These are phyloP conservation scores for Eptesicus fuscus DNA, from an alignment of 2,113 vertebrate species.

Conservation along the genomic window DNA sequence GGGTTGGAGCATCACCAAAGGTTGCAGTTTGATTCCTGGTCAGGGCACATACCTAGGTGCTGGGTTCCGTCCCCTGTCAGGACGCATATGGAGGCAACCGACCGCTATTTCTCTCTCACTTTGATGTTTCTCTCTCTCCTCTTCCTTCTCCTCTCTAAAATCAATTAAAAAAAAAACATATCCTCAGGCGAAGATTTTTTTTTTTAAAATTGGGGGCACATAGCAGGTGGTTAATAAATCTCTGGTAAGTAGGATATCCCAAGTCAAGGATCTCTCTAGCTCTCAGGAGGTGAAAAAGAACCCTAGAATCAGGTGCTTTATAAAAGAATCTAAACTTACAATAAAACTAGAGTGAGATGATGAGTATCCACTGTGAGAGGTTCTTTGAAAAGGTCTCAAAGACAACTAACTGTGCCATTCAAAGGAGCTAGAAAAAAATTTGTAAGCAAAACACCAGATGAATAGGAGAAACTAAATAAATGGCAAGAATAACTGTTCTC, in stretches of 20 bases:
- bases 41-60: background rate
- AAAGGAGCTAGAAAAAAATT: background rate
- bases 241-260: background rate
- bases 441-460: background rate
- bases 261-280: background rate
- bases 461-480: constrained; percentile 9
- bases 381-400: background rate
- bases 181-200: background rate
- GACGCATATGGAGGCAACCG: too few relatives aligned
- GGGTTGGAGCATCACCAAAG: too few relatives aligned
- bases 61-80: background rate
- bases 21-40: too few relatives aligned
- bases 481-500: background rate
- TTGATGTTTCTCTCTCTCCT: background rate
- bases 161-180: background rate
- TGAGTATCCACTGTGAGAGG: background rate
- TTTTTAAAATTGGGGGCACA: background rate
- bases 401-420: background rate
- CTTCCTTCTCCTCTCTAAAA: background rate
- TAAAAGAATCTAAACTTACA: constrained; percentile 1
- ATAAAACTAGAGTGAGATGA: background rate
- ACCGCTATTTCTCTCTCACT: too few relatives aligned
- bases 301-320: background rate
- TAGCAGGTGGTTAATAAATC: background rate
- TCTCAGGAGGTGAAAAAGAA: background rate